These are phyloP conservation scores for Dryobates pubescens DNA, from an alignment of 2,797 vertebrate species.

Conservation along the genomic window DNA sequence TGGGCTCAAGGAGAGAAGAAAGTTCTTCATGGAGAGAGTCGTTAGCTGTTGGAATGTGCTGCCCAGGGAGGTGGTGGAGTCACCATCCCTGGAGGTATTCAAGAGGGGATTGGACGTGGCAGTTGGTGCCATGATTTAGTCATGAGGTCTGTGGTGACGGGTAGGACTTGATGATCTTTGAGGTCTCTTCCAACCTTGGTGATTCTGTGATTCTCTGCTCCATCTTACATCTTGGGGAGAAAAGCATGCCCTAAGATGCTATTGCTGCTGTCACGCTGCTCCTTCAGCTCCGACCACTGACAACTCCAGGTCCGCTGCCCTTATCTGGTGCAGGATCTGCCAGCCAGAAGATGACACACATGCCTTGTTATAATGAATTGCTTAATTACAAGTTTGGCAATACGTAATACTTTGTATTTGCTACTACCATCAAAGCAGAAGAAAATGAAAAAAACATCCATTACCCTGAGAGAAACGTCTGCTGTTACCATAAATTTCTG, in stretches of 20 bases:
- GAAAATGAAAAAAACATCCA: constrained; percentile 49
- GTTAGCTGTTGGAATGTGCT: too few species aligned
- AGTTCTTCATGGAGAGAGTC: too few species aligned
- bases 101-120: too few species aligned
- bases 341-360: constrained; percentile 4
- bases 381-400: constrained; percentile 62
- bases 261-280: neutral
- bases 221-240: constrained; percentile 28
- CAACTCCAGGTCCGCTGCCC: constrained; percentile 14
- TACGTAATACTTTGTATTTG: constrained; percentile 44
- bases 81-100: too few species aligned
- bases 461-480: constrained; percentile 42
- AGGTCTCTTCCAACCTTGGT: too few species aligned
- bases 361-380: constrained; percentile 57
- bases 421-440: constrained; percentile 46
- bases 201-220: neutral
- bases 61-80: too few species aligned
- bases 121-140: too few species aligned
- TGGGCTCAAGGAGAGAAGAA: too few species aligned
- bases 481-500: constrained; percentile 67
- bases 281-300: neutral
- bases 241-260: neutral
- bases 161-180: too few species aligned
- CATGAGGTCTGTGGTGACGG: too few species aligned
- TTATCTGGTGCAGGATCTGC: constrained; percentile 41